Base-by-base conservation (phyloP, 2,888 invertebrate species). In the Autographa pulchrina region DNA sequence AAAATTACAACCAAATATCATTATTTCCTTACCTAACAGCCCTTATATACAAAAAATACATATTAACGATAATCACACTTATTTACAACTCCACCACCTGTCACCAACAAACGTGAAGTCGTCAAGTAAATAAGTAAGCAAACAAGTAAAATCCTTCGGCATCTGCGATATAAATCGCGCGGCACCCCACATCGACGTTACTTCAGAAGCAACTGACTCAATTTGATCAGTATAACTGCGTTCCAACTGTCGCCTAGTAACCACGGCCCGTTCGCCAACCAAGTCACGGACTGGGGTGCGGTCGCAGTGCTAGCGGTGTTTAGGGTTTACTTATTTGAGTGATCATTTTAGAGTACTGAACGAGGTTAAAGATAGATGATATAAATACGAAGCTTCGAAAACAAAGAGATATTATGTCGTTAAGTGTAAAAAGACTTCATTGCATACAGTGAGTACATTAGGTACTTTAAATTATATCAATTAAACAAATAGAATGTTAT, bases 151-250 rank as follows among this genome's bases (percentile, higher is more conserved):
- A 69, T 59, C 63, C 56, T 16, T 18, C 35, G 61, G 59, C 78
- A 81, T 76, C 73, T 78, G 78, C 59, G 68, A 78, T 77, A 78
- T 72, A 83, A 83, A 85, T 86, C 84, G 81, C 74, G 69, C 63
- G 72, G 81, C 82, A 81, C 80, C 77, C 80, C 70, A 79, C 78
- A 83, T 85, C 84, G 81, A 76, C 83, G 80, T 85, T 84, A 88
- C 88, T 89, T 84, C 85, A 87, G 88, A 84, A 80, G 88, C 87
- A 86, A 86, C 89, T 88, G 93, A 93, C 92, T 94, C 93, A 94
- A 95, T 95, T 94, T 92, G 94, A 94, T 93, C 93, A 93, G 92
- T 93, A 91, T 93, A 94, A 94, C 94, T 93, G 93, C 92, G 91
- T 95, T 94, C 87, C 90, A 86, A 91, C 89, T 91, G 90, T 90